phyloP scores from a whole-genome alignment of 2,113 vertebrate genomes.

The Hyperopisus bebe region DNA sequence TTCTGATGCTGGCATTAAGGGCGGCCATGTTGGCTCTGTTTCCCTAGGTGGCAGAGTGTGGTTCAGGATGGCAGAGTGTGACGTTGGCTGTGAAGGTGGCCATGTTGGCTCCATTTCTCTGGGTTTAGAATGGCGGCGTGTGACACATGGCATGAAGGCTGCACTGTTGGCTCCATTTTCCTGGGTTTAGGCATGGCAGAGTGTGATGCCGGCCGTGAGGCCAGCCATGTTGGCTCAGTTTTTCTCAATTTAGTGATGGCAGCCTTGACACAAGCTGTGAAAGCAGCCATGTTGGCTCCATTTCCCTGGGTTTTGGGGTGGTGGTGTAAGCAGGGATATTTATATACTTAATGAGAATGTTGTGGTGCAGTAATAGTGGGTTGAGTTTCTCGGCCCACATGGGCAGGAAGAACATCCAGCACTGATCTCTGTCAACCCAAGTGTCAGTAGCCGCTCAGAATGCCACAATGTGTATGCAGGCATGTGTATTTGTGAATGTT shows the following conservation, averaged over 20 bases:
- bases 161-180: not conserved
- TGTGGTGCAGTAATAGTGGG: constrained; percentile 61
- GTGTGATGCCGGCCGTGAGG: not conserved
- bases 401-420: not conserved
- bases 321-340: constrained; percentile 61
- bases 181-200: not conserved
- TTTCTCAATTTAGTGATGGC: not conserved
- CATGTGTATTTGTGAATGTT: constrained; percentile 4
- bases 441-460: not conserved
- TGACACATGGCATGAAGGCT: not conserved
- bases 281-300: not conserved
- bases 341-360: constrained; percentile 73
- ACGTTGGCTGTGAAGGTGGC: not conserved
- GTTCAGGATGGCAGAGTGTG: not conserved
- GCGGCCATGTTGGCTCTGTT: not conserved
- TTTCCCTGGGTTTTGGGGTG: constrained; percentile 33
- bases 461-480: not conserved
- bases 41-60: too few relatives aligned
- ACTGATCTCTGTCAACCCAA: not conserved
- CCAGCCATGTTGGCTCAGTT: constrained; percentile 33
- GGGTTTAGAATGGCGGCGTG: not conserved
- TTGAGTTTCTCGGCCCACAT: constrained; percentile 40
- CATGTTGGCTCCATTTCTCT: not conserved
- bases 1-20: not conserved
- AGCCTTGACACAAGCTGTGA: not conserved